phyloP scores from a whole-genome alignment of 37 sponge, comb jelly and placozoan genomes.

The Cliona cf. orientalis region DNA sequence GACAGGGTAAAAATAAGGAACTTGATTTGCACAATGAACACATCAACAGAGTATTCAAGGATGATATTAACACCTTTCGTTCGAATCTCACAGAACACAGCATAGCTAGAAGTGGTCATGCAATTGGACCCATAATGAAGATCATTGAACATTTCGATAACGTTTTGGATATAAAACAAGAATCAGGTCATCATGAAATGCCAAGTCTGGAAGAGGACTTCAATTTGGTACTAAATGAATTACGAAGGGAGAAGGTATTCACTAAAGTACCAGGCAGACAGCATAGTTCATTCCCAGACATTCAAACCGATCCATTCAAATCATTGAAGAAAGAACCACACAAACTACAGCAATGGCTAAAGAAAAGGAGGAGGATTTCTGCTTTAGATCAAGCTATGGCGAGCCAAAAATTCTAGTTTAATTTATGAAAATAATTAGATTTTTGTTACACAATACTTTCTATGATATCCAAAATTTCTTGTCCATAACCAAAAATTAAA shows the following conservation, averaged over 20 bases:
- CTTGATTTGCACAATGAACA: constrained; percentile 10
- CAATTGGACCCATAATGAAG: neutral
- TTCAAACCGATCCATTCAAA: neutral
- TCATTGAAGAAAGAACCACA: neutral
- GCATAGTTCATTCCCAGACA: neutral
- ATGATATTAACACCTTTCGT: neutral
- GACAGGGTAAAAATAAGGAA: neutral
- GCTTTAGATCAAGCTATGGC: neutral
- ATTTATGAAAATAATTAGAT: too few species aligned
- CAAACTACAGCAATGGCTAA: neutral
- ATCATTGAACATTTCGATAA: neutral
- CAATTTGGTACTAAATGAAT: neutral
- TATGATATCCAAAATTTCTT: too few species aligned
- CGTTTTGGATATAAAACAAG: neutral
- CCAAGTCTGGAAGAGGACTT: neutral
- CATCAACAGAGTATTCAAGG: neutral
- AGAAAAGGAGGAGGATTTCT: neutral
- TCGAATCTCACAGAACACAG: neutral
- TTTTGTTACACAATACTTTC: too few species aligned
- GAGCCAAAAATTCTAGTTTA: too few species aligned
- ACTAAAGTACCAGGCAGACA: neutral
- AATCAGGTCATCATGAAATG: neutral
- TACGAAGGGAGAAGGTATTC: neutral
- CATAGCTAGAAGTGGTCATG: constrained; percentile 8
- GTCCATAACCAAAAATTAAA: too few species aligned